Base-by-base conservation (phyloP, 2,797 vertebrate genomes). In the Lithobates sylvaticus region DNA sequence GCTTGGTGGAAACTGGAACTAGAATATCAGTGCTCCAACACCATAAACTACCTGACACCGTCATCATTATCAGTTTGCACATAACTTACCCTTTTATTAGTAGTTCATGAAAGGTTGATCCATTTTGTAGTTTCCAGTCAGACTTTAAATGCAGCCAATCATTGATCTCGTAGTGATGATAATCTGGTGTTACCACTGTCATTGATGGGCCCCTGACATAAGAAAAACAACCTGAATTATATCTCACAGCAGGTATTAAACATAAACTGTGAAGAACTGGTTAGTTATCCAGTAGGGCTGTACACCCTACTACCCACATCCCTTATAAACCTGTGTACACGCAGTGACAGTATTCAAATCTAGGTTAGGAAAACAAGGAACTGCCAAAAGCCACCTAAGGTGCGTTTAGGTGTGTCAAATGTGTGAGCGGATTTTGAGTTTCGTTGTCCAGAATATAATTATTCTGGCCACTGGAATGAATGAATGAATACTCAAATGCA, bases 91-190 rank as follows among this genome's bases (percentile, higher is more conserved):
- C 95, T 70, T 94, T 94, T 88, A 96, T 95, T 87, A 99, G 93
- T 2, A 96, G 92, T 1, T 90, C 94, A 0, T 99, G 97, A 73
- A 99, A 90, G 23, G 96, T 94, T 6, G 95, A 95, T 0, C 91
- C 91, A 18, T 96, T 96, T 89, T 91, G 94, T 76, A 70, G 92
- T 78, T 88, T 92, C 96, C 96, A 97, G 39, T 95, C 91, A 0
- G 96, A 91, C n/a, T 89, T 93, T 27, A 99, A 92, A 10, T 94
- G 97, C 88, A 99, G 88, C 97, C 96, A 97, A 5, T 95, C 95
- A 16, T 95, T 92, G 23, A 92, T 93, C 5, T 92, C 93, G 1
- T 75, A 91, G 76, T 92, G 86, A 0, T 91, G 92, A 0, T 90
- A 88, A 3, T 93, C 94, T 0, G 89, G 64, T 26, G 96, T 90